Evolutionary conservation across 2,113 vertebrate genomes (phyloP).

Genomic region (Muntiacus muntjak): DNA sequence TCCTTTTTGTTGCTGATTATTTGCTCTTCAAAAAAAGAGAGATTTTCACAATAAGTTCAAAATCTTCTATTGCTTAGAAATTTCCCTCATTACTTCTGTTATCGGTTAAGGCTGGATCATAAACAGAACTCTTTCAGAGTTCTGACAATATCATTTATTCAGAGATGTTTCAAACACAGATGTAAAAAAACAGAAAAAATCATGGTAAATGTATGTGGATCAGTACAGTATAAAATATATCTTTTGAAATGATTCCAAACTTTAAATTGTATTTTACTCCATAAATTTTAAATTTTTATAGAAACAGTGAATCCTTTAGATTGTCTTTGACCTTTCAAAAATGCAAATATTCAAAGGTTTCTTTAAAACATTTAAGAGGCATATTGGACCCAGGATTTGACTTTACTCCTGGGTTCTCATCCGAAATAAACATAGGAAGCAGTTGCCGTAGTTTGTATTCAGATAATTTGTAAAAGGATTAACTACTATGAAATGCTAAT

Average conservation of each 20-base stretch:
- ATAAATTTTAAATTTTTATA: neutral
- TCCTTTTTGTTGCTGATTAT: neutral
- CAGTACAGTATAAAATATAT: neutral
- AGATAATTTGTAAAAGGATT: slow-evolving; percentile 19
- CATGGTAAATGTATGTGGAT: neutral
- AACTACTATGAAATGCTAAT: neutral
- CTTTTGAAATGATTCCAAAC: neutral
- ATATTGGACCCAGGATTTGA: neutral
- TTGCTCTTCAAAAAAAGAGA: neutral
- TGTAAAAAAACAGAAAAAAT: neutral
- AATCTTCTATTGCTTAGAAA: neutral
- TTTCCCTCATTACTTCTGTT: neutral
- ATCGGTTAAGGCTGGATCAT: neutral
- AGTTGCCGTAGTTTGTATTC: neutral
- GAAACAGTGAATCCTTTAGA: neutral
- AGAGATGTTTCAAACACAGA: neutral
- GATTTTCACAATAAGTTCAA: neutral
- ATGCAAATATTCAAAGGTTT: neutral
- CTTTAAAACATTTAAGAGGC: neutral
- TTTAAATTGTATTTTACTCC: neutral
- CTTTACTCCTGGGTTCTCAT: neutral
- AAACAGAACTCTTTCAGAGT: neutral
- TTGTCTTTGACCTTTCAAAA: neutral
- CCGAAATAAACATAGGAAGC: neutral
- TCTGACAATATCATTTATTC: neutral